A percentile compares a stretch with the other conserved stretches of the same genome.
phyloP scores from a whole-genome alignment of 2,113 vertebrate species.

The Cephalopholis sonnerati region DNA sequence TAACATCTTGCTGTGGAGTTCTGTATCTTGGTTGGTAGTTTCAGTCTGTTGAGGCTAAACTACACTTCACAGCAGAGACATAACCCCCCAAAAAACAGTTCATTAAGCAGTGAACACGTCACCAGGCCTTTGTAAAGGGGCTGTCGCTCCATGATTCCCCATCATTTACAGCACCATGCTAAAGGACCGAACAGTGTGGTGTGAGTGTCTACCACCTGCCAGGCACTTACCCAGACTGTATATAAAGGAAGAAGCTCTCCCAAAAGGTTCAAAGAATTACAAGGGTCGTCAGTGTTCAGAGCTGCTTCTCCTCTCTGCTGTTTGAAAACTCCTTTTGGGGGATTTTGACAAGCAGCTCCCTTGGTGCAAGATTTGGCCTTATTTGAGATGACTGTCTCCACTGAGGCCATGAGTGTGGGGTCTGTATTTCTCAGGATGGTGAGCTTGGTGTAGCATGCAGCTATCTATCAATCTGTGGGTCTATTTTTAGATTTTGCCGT shows the following conservation, averaged over 20 bases:
- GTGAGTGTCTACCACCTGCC: not conserved
- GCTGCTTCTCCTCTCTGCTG: not conserved
- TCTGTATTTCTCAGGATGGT: slow-evolving; percentile 23
- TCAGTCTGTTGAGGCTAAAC: not conserved
- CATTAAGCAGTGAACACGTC: not conserved
- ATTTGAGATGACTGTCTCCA: slow-evolving; percentile 2
- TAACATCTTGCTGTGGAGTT: not conserved
- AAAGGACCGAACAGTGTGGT: not conserved
- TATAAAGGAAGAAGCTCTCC: not conserved
- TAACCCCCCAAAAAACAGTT: not conserved
- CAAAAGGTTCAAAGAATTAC: not conserved
- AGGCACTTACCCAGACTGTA: not conserved
- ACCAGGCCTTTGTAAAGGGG: not conserved
- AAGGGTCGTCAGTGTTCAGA: not conserved
- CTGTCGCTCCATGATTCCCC: not conserved
- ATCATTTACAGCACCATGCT: not conserved
- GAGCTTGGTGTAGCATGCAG: not conserved
- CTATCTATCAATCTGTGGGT: slow-evolving; percentile 26
- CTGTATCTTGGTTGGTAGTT: not conserved
- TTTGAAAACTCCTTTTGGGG: not conserved
- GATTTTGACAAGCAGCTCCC: not conserved
- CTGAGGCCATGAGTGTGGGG: not conserved
- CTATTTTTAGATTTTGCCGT: slow-evolving; percentile 41
- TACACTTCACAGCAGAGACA: not conserved
- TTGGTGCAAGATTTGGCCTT: not conserved